Evolutionary conservation across 2,113 vertebrate species (phyloP).

Genomic region (Ciconia maguari): DNA sequence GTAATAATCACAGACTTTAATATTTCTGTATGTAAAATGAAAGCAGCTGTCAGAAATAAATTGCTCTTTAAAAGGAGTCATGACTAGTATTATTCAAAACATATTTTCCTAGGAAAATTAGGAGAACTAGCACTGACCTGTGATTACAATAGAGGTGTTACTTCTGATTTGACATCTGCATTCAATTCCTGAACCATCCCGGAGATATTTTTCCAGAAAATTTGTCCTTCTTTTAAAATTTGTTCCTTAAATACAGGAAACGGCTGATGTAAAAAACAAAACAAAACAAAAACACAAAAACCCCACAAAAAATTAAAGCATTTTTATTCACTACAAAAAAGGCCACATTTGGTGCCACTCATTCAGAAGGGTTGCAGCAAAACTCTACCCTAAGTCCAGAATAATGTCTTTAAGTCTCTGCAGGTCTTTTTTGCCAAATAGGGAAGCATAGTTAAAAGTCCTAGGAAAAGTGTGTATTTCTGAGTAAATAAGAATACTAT

Average conservation of each 20-base stretch:
- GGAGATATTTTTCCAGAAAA: background rate
- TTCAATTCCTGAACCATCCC: background rate
- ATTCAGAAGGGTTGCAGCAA: background rate
- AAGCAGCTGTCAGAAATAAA: slow-evolving; percentile 8
- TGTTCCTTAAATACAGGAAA: background rate
- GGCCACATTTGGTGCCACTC: background rate
- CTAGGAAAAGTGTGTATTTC: background rate
- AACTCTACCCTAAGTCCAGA: background rate
- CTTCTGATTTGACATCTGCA: background rate
- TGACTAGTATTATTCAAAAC: background rate
- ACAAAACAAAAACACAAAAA: background rate
- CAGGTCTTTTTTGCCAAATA: background rate
- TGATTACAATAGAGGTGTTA: background rate
- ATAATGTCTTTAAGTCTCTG: background rate
- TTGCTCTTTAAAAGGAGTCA: background rate
- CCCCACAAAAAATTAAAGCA: background rate
- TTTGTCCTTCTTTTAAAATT: background rate
- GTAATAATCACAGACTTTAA: background rate
- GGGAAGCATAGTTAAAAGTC: background rate
- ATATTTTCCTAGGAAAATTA: background rate
- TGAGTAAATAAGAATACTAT: background rate
- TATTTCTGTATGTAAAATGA: background rate
- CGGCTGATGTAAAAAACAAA: background rate
- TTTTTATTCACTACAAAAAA: background rate
- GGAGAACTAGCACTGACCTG: background rate